Evolutionary conservation across 2,888 invertebrate genomes (phyloP).

Genomic region (Craniophora ligustri): DNA sequence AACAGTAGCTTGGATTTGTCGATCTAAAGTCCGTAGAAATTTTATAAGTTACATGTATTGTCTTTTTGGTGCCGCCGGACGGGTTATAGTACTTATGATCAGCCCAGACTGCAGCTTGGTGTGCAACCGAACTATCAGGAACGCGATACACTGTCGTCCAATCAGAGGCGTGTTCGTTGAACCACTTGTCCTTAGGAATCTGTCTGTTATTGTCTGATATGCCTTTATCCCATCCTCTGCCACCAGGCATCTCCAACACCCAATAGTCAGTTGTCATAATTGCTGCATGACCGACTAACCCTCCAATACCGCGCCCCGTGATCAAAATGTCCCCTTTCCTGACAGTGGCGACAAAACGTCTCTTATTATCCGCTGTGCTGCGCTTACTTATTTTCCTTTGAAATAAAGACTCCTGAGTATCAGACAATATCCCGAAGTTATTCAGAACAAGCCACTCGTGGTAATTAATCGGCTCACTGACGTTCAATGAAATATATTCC

Average conservation of each 20-base stretch:
- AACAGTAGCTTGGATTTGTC: conserved; percentile 71
- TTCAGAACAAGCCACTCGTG: conserved; percentile 75
- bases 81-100: conserved; percentile 68
- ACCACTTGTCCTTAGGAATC: conserved; percentile 67
- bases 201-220: conserved; percentile 69
- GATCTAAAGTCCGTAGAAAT: conserved; percentile 61
- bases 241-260: conserved; percentile 73
- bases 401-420: conserved; percentile 72
- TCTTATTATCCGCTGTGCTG: conserved; percentile 67
- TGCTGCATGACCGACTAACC: conserved; percentile 70
- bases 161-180: conserved; percentile 65
- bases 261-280: conserved; percentile 71
- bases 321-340: conserved; percentile 70
- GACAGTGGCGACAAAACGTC: conserved; percentile 67
- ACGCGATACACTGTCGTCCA: conserved; percentile 72
- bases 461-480: conserved; percentile 66
- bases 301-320: conserved; percentile 57
- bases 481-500: conserved; percentile 63
- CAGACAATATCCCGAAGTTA: conserved; percentile 71
- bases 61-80: conserved; percentile 61
- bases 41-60: conserved; percentile 66
- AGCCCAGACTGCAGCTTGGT: conserved; percentile 67
- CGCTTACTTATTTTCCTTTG: conserved; percentile 68
- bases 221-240: conserved; percentile 59
- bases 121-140: conserved; percentile 58